Conservation (phyloP, 2,888 invertebrate genomes). For the Nomada flava region DNA sequence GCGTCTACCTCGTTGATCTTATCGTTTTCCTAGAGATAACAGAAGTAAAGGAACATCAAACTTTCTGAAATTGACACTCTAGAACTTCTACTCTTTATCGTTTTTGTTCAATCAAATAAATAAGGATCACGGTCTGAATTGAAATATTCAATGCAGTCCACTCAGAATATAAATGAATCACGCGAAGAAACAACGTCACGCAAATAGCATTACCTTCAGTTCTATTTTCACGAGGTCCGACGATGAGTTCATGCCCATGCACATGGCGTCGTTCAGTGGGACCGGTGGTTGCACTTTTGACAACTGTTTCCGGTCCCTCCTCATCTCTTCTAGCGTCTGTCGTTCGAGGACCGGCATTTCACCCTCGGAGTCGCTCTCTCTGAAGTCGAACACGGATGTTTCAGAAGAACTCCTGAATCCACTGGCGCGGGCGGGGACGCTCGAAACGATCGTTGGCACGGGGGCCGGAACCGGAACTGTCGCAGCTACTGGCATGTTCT, state of each 20-base stretch:
- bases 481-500: slow-evolving; percentile 73
- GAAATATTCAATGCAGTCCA: not conserved
- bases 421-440: slow-evolving; percentile 84
- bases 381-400: slow-evolving; percentile 88
- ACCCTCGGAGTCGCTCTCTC: slow-evolving; percentile 87
- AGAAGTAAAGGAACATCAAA: not conserved
- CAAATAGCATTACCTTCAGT: slow-evolving; percentile 73
- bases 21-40: slow-evolving; percentile 76
- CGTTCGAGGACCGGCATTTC: slow-evolving; percentile 87
- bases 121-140: not conserved
- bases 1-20: slow-evolving; percentile 83
- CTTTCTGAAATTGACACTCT: no score
- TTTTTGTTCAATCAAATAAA: not conserved
- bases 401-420: slow-evolving; percentile 87
- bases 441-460: slow-evolving; percentile 75
- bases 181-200: not conserved
- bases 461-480: slow-evolving; percentile 75
- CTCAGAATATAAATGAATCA: not conserved
- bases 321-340: slow-evolving; percentile 89
- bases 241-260: slow-evolving; percentile 78
- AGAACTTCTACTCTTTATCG: no score
- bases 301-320: slow-evolving; percentile 86
- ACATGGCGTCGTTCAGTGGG: slow-evolving; percentile 82
- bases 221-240: slow-evolving; percentile 81
- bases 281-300: slow-evolving; percentile 87